Percentiles rank a stretch among this genome's conserved stretches.
These are phyloP conservation scores for Leptura quadrifasciata DNA, from an alignment of 2,888 invertebrate species.

Conservation along the genomic window DNA sequence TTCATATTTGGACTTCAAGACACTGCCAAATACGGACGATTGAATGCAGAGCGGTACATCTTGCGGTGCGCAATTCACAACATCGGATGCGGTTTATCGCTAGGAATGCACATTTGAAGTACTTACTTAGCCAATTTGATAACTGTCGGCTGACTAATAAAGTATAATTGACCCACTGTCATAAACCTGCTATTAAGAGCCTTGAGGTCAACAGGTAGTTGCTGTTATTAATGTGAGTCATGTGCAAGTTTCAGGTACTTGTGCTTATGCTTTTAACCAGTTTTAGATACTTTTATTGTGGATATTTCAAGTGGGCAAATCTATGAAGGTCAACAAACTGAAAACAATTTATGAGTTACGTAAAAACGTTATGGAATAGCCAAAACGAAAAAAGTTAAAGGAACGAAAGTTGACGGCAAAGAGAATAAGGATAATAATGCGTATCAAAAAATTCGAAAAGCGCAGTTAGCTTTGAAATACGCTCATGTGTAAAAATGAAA, in stretches of 20 bases:
- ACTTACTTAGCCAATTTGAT: conserved; percentile 3
- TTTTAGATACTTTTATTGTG: neutral
- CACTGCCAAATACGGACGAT: conserved; percentile 27
- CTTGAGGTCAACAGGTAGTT: conserved; percentile 28
- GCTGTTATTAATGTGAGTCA: neutral
- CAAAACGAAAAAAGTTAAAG: too few relatives aligned
- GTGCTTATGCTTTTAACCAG: neutral
- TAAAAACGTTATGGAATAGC: neutral
- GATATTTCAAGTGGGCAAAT: conserved; percentile 3
- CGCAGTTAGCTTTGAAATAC: too few relatives aligned
- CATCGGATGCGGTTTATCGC: conserved; percentile 5
- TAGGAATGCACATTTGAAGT: conserved; percentile 12
- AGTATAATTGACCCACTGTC: conserved; percentile 33
- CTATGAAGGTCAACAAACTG: neutral
- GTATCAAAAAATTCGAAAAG: too few relatives aligned
- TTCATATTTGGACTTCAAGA: conserved; percentile 20
- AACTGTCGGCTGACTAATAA: conserved; percentile 16
- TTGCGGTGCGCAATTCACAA: conserved; percentile 18
- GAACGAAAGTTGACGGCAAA: too few relatives aligned
- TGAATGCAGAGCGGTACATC: conserved; percentile 9
- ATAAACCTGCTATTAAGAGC: conserved; percentile 16
- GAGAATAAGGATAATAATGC: too few relatives aligned
- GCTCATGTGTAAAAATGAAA: too few relatives aligned
- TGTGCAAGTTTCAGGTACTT: neutral
- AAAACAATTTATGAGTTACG: neutral